Evolutionary conservation across 2,113 vertebrate species (phyloP).

Genomic region (Leucopsar rothschildi): DNA sequence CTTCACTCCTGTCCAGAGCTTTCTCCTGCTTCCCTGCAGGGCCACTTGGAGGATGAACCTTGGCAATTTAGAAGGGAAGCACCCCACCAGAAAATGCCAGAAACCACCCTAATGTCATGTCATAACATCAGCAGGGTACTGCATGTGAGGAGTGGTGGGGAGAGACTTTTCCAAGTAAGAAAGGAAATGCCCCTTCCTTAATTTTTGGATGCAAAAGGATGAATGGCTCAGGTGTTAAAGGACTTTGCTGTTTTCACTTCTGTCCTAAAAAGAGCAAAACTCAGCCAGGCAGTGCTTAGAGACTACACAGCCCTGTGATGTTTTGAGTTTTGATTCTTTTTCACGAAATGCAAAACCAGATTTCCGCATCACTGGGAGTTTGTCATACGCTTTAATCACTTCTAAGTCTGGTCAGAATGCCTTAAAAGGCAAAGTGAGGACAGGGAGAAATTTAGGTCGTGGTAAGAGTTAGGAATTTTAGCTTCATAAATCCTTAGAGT

Average conservation of each 20-base stretch:
- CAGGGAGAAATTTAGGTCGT: neutral
- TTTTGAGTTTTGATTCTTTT: neutral
- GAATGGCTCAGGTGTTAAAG: neutral
- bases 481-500: neutral
- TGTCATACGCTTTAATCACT: neutral
- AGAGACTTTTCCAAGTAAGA: neutral
- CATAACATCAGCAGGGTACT: neutral
- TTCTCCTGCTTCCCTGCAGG: neutral
- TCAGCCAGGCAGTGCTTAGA: neutral
- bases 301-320: neutral
- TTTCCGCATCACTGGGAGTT: neutral
- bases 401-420: neutral
- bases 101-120: neutral
- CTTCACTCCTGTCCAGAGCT: neutral
- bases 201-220: neutral
- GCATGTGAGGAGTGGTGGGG: fast-evolving
- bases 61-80: neutral
- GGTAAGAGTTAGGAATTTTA: neutral
- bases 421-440: neutral
- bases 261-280: neutral
- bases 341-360: neutral
- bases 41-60: neutral
- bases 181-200: neutral
- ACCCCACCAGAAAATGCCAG: neutral
- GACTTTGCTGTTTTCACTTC: neutral